Percentiles rank a stretch among this genome's conserved stretches.
Evolutionary conservation across 2,888 invertebrate genomes (phyloP).

Genomic region (Dolomedes plantarius): DNA sequence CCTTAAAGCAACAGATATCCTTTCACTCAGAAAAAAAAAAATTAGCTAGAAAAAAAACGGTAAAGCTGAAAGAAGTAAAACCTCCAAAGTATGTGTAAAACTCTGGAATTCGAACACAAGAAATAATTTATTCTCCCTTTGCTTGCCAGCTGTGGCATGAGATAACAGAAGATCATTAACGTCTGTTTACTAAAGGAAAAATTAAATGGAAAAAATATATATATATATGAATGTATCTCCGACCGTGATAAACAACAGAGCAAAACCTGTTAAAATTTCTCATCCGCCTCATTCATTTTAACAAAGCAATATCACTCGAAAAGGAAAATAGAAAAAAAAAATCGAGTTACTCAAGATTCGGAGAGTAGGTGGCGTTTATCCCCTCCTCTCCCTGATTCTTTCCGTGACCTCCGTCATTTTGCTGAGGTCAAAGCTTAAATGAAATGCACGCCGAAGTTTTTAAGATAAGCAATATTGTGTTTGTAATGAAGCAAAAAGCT

Average conservation of each 20-base stretch:
- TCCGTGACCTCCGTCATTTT: conserved; percentile 18
- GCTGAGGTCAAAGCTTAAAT: conserved; percentile 26
- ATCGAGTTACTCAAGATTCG: background rate
- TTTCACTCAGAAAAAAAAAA: too few relatives aligned
- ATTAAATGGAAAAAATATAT: background rate
- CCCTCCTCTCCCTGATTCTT: background rate
- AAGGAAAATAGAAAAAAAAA: background rate
- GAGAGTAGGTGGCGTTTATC: background rate
- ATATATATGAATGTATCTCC: too few relatives aligned
- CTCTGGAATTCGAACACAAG: too few relatives aligned
- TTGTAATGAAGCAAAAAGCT: background rate
- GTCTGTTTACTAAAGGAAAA: background rate
- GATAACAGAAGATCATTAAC: conserved; percentile 18
- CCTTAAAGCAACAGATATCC: too few relatives aligned
- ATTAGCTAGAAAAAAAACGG: too few relatives aligned
- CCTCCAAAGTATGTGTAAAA: too few relatives aligned
- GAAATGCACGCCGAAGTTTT: conserved; percentile 12
- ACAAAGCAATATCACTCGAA: background rate
- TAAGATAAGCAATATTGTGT: conserved; percentile 14
- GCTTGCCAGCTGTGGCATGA: conserved; percentile 11
- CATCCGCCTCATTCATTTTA: background rate
- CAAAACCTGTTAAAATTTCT: background rate
- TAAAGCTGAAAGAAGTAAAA: too few relatives aligned
- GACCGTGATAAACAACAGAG: background rate
- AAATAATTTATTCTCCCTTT: conserved; percentile 7